Conservation (phyloP, 1,140 invertebrate species). For the Thaumetopoea pityocampa region DNA sequence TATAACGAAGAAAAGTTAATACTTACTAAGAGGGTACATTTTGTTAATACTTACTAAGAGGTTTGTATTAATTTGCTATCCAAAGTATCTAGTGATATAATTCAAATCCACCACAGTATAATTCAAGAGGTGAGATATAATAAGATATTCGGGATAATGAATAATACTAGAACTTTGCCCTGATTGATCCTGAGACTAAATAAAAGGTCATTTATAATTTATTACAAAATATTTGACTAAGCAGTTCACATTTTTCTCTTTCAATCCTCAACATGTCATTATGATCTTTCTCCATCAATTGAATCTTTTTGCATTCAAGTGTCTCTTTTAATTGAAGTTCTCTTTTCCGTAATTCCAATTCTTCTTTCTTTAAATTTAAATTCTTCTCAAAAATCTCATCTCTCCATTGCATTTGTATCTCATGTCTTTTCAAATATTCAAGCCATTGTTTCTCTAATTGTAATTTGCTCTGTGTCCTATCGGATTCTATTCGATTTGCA, state of each 20-base stretch:
- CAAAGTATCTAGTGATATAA: too few relatives aligned
- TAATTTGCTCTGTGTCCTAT: conserved; percentile 35
- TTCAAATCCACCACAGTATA: too few relatives aligned
- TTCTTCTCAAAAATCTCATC: conserved; percentile 31
- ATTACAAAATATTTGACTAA: conserved; percentile 24
- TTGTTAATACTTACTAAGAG: too few relatives aligned
- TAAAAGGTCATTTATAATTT: conserved; percentile 4
- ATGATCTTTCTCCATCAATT: conserved; percentile 32
- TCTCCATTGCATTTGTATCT: conserved; percentile 25
- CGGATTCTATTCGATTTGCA: conserved; percentile 37
- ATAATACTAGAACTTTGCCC: too few relatives aligned
- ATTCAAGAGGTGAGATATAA: too few relatives aligned
- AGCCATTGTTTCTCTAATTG: conserved; percentile 42
- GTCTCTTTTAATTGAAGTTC: conserved; percentile 34
- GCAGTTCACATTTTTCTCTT: conserved; percentile 37
- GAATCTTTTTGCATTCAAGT: conserved; percentile 30
- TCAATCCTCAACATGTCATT: conserved; percentile 30
- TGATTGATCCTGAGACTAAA: too few relatives aligned
- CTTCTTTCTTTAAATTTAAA: conserved; percentile 31
- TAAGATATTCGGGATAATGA: too few relatives aligned
- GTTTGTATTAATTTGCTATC: too few relatives aligned
- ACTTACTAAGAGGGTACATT: too few relatives aligned
- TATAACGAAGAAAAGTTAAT: too few relatives aligned
- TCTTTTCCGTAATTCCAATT: conserved; percentile 31
- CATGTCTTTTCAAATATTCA: conserved; percentile 36